A percentile compares a stretch with the other conserved stretches of the same genome.
These are phyloP conservation scores for Mimas tiliae DNA, from an alignment of 2,888 invertebrate species.

Conservation along the genomic window DNA sequence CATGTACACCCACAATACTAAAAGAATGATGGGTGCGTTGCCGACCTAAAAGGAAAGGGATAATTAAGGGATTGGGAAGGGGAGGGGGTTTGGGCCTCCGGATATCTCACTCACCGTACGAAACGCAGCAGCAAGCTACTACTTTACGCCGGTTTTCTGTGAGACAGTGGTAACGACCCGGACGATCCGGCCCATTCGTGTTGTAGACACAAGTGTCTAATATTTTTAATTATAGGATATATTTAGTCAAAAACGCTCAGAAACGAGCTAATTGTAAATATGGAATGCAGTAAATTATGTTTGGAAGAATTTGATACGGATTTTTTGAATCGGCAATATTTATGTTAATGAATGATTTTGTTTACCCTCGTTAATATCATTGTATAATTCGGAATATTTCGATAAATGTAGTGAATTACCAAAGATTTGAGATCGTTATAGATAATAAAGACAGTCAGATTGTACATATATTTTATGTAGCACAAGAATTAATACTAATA, in stretches of 20 bases:
- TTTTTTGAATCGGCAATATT: neutral
- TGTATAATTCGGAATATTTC: neutral
- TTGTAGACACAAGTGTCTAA: too few species aligned
- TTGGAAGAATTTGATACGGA: too few species aligned
- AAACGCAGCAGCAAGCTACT: too few species aligned
- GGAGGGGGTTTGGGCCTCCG: too few species aligned
- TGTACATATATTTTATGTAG: neutral
- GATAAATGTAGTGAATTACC: neutral
- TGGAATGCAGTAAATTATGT: neutral
- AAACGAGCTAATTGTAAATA: slow-evolving; percentile 4
- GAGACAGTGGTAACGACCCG: too few species aligned
- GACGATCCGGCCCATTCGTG: too few species aligned
- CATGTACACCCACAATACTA: too few species aligned
- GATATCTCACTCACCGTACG: too few species aligned
- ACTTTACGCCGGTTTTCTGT: too few species aligned
- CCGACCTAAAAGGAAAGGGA: too few species aligned
- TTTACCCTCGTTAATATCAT: neutral
- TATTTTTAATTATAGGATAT: slow-evolving; percentile 25
- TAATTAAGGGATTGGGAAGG: too few species aligned
- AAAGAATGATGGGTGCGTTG: too few species aligned
- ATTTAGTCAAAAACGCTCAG: slow-evolving; percentile 11
- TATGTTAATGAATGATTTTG: neutral
- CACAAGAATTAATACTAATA: neutral
- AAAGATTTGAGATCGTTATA: neutral
- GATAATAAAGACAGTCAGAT: neutral